phyloP scores from a whole-genome alignment of 1,140 invertebrate genomes.

The Conus ventricosus region DNA sequence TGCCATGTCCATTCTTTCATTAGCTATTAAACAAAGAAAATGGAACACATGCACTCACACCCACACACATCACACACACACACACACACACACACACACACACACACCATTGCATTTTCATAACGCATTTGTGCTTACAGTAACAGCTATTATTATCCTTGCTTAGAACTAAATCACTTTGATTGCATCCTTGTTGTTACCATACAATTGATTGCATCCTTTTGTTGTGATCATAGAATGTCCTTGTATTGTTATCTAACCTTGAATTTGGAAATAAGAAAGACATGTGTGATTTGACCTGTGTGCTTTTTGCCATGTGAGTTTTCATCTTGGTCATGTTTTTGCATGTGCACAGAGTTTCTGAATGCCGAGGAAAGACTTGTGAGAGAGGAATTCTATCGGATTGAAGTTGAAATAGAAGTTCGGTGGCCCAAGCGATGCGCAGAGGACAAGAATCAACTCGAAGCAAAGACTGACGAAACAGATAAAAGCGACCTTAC shows the following conservation, averaged over 20 bases:
- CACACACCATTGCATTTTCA: background rate
- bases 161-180: background rate
- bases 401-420: slow-evolving; percentile 68
- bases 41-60: too few species aligned
- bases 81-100: background rate
- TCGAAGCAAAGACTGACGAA: background rate
- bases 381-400: slow-evolving; percentile 67
- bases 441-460: background rate
- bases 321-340: slow-evolving; percentile 26
- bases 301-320: slow-evolving; percentile 20
- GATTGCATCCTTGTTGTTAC: background rate
- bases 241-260: background rate
- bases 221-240: background rate
- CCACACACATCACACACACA: background rate
- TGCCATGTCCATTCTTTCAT: too few species aligned
- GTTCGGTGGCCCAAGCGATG: slow-evolving; percentile 59
- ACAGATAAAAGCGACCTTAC: background rate
- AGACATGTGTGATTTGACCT: background rate
- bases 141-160: background rate
- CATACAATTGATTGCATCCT: background rate
- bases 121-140: background rate
- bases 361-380: slow-evolving; percentile 59
- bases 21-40: too few species aligned
- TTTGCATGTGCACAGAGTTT: slow-evolving; percentile 59
- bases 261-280: background rate